Evolutionary conservation across 2,888 invertebrate genomes (phyloP), one percentile per base, ranked within the genome.

Genomic region (Meghimatium bilineatum): DNA sequence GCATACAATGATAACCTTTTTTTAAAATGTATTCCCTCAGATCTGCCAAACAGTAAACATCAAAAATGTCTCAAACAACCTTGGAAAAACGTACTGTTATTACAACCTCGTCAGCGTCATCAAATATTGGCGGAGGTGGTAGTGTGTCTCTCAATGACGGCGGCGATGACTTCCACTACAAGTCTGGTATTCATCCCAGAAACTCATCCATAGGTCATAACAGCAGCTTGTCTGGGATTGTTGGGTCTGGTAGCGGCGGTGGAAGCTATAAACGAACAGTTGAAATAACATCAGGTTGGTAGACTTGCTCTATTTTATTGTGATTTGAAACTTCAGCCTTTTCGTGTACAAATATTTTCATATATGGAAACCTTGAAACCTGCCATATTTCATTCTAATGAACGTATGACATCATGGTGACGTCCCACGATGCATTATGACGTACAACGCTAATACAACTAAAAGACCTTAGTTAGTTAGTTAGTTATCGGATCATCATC

Each of bases 31-130:
- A 6, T 38, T 71, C 3, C 38, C 20, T 5, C 12, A 49, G 12
- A n/a, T 12, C 44, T 14, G 0, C 29, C 10, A 44, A 63, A 63
- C 3, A 2, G 26, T 63, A 63, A 63, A 23, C n/a, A 32, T n/a
- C 26, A 26, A 87, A 85, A 78, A 90, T 89, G 88, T 89, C 89
- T 66, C 88, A 89, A 78, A 88, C 90, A 26, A 88, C 88, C 36
- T 86, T 91, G n/a, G 91, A 91, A 83, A 91, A 90, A 85, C 86
- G 90, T 72, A 91, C 91, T 10, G 90, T 91, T 72, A 90, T 91
- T 32, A 89, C 88, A 60, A 87, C 90, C 20, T 88, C 88, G 36
- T 85, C 86, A 36, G 56, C 49, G 20, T 44, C 56, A 60, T 63
- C 81, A 38, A 67, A 52, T 34, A 34, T 76, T 32, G 23, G 44